Evolutionary conservation across 2,797 vertebrate species (phyloP).

Genomic region (Enteromius paludinosus): DNA sequence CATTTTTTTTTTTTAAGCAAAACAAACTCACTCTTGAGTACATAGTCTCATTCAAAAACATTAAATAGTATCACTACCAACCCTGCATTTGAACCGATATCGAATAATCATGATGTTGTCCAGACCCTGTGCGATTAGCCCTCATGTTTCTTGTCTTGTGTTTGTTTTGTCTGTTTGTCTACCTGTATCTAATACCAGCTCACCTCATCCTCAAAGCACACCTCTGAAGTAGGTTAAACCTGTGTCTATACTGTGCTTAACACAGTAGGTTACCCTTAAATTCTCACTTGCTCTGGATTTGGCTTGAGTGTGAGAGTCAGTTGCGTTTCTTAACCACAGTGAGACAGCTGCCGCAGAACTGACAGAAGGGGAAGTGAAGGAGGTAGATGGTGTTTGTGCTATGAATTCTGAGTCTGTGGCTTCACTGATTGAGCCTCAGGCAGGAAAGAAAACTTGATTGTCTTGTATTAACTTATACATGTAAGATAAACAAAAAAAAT

Average conservation of each 20-base stretch:
- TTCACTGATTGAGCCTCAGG: background rate
- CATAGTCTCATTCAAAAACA: background rate
- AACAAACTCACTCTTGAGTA: no score
- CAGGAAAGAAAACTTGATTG: background rate
- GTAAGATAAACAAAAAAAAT: background rate
- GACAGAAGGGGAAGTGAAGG: background rate
- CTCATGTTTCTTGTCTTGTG: background rate
- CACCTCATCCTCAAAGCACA: background rate
- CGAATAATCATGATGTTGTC: no score
- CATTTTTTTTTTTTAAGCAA: background rate
- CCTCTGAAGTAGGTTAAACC: conserved; percentile 32
- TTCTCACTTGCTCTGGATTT: background rate
- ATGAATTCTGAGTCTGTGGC: background rate
- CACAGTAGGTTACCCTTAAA: background rate
- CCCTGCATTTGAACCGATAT: no score
- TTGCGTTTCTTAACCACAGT: conserved; percentile 10
- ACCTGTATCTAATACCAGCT: conserved; percentile 1
- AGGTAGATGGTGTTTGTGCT: background rate
- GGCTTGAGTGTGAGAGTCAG: background rate
- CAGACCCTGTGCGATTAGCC: background rate
- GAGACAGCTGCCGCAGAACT: conserved; percentile 14
- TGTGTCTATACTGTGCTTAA: conserved; percentile 13
- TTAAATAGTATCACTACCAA: background rate
- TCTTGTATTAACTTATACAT: background rate
- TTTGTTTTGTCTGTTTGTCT: conserved; percentile 13